Evolutionary conservation across 1,140 invertebrate species (phyloP).

Genomic region (Sinonovacula constricta): DNA sequence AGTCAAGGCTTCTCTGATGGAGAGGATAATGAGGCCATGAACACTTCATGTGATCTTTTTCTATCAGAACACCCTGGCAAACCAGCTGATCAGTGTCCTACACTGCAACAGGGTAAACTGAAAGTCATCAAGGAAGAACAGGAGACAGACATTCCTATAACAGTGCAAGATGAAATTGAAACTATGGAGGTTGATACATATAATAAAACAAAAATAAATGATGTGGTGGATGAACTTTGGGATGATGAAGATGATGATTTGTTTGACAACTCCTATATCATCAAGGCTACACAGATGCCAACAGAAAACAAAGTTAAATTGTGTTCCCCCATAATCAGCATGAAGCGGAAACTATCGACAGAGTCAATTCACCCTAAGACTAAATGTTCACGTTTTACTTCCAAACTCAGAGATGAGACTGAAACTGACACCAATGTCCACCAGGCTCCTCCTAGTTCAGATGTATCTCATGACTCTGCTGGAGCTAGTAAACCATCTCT

Average conservation of each 20-base stretch:
- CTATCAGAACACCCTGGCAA: too few species aligned
- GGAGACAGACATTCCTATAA: neutral
- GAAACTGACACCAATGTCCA: too few species aligned
- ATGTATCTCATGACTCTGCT: too few species aligned
- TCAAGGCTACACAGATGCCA: conserved; percentile 52
- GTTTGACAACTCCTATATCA: conserved; percentile 59
- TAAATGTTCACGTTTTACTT: conserved; percentile 39
- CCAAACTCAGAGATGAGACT: conserved; percentile 14
- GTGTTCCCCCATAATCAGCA: conserved; percentile 23
- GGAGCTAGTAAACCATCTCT: too few species aligned
- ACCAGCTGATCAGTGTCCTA: too few species aligned
- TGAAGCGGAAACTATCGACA: conserved; percentile 21
- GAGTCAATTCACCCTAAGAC: conserved; percentile 23
- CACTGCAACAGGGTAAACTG: too few species aligned
- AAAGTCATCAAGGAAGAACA: too few species aligned
- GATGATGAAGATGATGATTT: conserved; percentile 61
- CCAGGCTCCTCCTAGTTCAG: too few species aligned
- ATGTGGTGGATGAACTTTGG: conserved; percentile 46
- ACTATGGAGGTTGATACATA: neutral
- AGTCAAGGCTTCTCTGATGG: too few species aligned
- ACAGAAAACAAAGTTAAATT: conserved; percentile 12
- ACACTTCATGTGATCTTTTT: too few species aligned
- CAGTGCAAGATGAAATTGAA: neutral
- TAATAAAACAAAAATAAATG: neutral
- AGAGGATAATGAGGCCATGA: too few species aligned